Base-by-base conservation (phyloP, 2,797 vertebrate species). In the Morus bassanus region DNA sequence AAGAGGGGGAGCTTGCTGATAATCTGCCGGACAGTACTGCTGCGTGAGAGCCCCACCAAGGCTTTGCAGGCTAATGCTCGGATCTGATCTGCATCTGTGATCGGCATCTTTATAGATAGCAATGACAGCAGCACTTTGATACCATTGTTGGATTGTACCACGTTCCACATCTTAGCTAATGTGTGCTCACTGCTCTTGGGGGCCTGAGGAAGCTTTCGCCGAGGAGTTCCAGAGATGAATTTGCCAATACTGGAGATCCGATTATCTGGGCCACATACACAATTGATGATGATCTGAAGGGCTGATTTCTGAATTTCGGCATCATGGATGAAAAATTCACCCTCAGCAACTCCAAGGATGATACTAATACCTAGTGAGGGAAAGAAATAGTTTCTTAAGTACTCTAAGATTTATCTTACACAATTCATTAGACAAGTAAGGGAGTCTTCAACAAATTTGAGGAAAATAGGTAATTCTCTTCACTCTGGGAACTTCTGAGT, bases 281-380 rank as follows among this genome's bases (percentile, higher is more conserved):
- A 99, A 73, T 99, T 99, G 96, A 99, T 99, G 96, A 99, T 99
- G 93, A 99, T 99, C 96, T 99, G 99, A 97, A 99, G 98, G 41
- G 99, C 99, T 3, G 99, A 99, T 95, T 99, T 99, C 98, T 99
- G 99, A 97, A 99, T 99, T 97, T 99, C 99, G 0, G 99, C 99
- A 95, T 99, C 99, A 6, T 99, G 99, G 80, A 99, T 99, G 96
- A 99, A 99, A 76, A 99, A 99, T 86, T 99, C 99, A 70, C 99
- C 99, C 97, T 99, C 99, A 4, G 99, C 99, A 87, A 99, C 99
- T 46, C 99, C 98, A 97, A 99, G 98, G 93, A 99, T 99, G 87
- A 99, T 99, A 93, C 99, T 99, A 98, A 99, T 99, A 81, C 99
- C 99, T 99, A 95, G 77, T 10, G 45, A 46, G 48, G 53, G 76